Percentiles rank a stretch among this genome's conserved stretches.
Conservation (phyloP, 2,888 invertebrate species). For the Dione juno region DNA sequence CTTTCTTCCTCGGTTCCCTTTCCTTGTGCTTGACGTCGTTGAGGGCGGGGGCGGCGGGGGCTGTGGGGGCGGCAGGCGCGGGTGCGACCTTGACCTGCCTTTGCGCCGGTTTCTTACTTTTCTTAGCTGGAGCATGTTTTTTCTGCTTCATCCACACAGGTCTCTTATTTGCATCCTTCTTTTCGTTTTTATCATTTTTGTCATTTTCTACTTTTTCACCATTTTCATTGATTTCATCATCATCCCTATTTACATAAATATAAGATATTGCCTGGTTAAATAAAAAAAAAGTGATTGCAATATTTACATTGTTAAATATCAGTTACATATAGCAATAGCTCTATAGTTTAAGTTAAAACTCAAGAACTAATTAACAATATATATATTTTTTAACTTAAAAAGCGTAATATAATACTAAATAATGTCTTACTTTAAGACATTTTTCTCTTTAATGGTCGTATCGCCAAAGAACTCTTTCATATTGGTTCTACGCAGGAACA, state of each 20-base stretch:
- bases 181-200: constrained; percentile 76
- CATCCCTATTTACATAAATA: constrained; percentile 56
- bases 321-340: too few relatives aligned
- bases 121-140: constrained; percentile 82
- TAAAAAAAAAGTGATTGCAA: too few relatives aligned
- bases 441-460: constrained; percentile 87
- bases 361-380: too few relatives aligned
- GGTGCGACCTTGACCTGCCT: constrained; percentile 62
- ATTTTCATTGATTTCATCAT: constrained; percentile 78
- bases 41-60: constrained; percentile 48
- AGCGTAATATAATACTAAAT: not conserved
- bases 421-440: constrained; percentile 78
- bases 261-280: not conserved
- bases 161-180: constrained; percentile 84
- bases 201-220: constrained; percentile 68
- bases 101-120: constrained; percentile 82
- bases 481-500: constrained; percentile 90
- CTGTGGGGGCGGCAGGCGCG: constrained; percentile 44
- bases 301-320: too few relatives aligned
- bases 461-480: constrained; percentile 94
- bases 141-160: constrained; percentile 93
- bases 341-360: too few relatives aligned
- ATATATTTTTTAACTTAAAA: too few relatives aligned
- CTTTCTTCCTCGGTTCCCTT: constrained; percentile 78
- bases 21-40: constrained; percentile 58